These are phyloP conservation scores for Metridium senile DNA, from an alignment of 92 coral and sea anemone genomes.

Conservation along the genomic window DNA sequence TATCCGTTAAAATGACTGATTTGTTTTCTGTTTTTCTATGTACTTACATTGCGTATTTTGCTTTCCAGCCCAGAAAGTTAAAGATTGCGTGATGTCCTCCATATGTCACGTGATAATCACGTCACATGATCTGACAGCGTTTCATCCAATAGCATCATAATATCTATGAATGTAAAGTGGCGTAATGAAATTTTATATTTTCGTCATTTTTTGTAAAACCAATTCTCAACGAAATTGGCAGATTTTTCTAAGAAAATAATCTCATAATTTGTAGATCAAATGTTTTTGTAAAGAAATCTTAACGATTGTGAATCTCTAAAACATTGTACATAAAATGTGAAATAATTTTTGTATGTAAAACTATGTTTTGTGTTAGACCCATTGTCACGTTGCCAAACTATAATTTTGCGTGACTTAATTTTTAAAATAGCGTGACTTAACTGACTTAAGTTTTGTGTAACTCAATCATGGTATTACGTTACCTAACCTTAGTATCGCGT, in stretches of 20 bases:
- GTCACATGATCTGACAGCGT: not conserved
- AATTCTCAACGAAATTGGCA: not conserved
- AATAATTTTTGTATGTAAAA: too few species aligned
- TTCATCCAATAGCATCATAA: too few species aligned
- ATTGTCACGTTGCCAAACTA: too few species aligned
- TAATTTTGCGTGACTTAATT: too few species aligned
- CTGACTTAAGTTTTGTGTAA: too few species aligned
- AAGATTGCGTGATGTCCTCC: not conserved
- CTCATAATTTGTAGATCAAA: not conserved
- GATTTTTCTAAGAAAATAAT: too few species aligned
- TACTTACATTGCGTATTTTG: not conserved
- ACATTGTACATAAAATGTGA: not conserved
- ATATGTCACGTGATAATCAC: not conserved
- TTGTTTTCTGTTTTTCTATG: not conserved
- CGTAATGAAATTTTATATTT: not conserved
- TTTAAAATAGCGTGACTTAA: too few species aligned
- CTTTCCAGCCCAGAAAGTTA: not conserved
- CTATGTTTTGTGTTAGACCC: too few species aligned
- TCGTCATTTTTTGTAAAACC: not conserved
- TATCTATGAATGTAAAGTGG: too few species aligned
- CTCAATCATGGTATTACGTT: too few species aligned
- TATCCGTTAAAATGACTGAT: too few species aligned
- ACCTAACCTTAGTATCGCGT: too few species aligned
- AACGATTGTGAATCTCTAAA: not conserved
- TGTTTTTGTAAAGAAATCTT: not conserved